Evolutionary conservation across 30 jellyfish, hydroid and myxozoan genomes (phyloP), one percentile per base, ranked within the genome.

Genomic region (Rhopilema esculentum): DNA sequence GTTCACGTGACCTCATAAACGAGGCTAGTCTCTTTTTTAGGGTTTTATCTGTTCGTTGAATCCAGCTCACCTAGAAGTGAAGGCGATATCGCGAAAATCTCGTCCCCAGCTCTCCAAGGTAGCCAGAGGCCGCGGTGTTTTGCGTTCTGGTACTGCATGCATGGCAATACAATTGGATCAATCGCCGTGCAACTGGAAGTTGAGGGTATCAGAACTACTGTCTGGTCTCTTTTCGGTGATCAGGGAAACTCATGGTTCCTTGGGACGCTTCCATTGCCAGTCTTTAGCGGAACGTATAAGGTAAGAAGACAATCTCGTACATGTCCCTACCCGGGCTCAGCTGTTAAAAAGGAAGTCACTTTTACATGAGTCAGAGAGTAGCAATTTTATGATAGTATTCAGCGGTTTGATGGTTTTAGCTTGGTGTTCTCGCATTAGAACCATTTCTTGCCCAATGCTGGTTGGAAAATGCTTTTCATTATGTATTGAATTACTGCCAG

Each of bases 101-200:
- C 85, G 12, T 79, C 97, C 27, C 72, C 85, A 4, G 27, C 24
- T 19, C 29, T 87, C 49, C 85, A 85, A 49, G 76, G 79, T 12
- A 27, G 85, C 0, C 19, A 88, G 0, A 22, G 33, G 0, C 75
- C 84, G n/a, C 88, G 98, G 0, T 87, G 98, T 50, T 40, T 93
- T 33, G 33, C 31, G 28, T 93, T 93, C 68, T 83, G 93, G 90
- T 93, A 87, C 87, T 27, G 62, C 86, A 93, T 93, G 98, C 28
- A 75, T 25, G 98, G 98, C 4, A 31, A 90, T 9, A 83, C 92
- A 16, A 88, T 77, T 7, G 98, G 98, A 0, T 67, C 81, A 8
- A 49, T 93, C 23, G 8, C 77, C 21, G 77, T 93, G 7, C 82
- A 71, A 9, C 22, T 87, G 61, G 87, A 61, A 48, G 30, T 33